Percentiles rank a stretch among this genome's conserved stretches.
Conservation (phyloP, 2,888 invertebrate genomes). For the Euclidia mi region DNA sequence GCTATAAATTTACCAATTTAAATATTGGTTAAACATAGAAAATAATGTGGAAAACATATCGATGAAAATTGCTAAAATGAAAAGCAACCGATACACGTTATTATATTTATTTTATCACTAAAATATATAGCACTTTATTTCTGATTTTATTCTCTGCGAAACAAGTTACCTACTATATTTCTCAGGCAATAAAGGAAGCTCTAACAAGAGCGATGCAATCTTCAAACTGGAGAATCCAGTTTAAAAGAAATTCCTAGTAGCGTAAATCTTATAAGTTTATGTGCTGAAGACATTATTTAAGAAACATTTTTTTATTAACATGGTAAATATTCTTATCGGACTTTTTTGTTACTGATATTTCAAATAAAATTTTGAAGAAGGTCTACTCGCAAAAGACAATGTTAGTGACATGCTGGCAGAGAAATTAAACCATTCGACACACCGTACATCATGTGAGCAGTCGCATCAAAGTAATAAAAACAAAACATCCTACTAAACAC, state of each 20-base stretch:
- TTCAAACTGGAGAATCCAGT: conserved; percentile 19
- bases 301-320: too few relatives aligned
- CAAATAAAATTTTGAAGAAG: too few relatives aligned
- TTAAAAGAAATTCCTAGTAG: background rate
- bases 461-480: too few relatives aligned
- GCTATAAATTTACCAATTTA: conserved; percentile 45
- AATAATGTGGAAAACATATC: conserved; percentile 24
- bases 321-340: too few relatives aligned
- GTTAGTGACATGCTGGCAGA: too few relatives aligned
- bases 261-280: background rate
- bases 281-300: background rate
- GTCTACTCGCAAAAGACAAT: too few relatives aligned
- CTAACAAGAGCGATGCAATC: conserved; percentile 24
- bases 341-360: too few relatives aligned
- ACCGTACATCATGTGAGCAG: too few relatives aligned
- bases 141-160: background rate
- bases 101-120: background rate
- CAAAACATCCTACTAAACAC: background rate
- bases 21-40: conserved; percentile 27
- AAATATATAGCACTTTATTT: conserved; percentile 1
- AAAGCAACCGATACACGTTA: conserved; percentile 2
- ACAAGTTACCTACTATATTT: background rate
- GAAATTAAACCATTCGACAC: too few relatives aligned
- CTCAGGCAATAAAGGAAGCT: conserved; percentile 3
- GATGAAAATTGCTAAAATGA: conserved; percentile 16